Evolutionary conservation across 2,888 invertebrate species (phyloP), one percentile per base, ranked within the genome.

Genomic region (Tetranychus piercei): DNA sequence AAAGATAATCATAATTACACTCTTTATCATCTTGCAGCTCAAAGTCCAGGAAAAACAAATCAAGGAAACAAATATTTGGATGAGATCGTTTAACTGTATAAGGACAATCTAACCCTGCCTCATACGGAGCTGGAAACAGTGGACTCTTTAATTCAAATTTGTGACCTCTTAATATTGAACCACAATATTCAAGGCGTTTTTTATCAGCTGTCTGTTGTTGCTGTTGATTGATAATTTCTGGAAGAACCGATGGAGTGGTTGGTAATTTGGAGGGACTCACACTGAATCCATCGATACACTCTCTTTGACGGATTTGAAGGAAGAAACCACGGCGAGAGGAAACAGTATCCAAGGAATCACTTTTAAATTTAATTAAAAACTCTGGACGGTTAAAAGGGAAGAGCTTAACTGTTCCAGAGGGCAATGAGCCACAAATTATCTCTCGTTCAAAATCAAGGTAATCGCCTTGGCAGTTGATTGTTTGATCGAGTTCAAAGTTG

Each of bases 1-100:
- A 76, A 43, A 80, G 71, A 67, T 79, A 80, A 74, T 80, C 80
- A 66, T 78, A 78, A 45, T 76, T 76, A 75, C 80, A 80, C 0
- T 77, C 78, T 18, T 72, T 75, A 11, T 77, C 76, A 8, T 75
- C 70, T 72, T 76, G 74, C 11, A 45, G 71, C 67, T 80, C 79
- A 70, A 80, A 80, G 9, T 76, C 74, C n/a, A 78, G 71, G 73
- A 80, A 78, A 23, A 74, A 76, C n/a, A 80, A 67, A 64, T 80
- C 78, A 66, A 80, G 65, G 45, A 76, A 75, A 65, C 80, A 80
- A 44, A 80, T 76, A 18, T 77, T 74, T 2, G 76, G 70, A 20
- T 77, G 76, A 0, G 77, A 74, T 45, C 76, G 75, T 22, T 73
- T 66, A 11, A 80, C 77, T 0, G 75, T 76, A 69, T 79, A 79